phyloP scores from a whole-genome alignment of 2,113 vertebrate genomes.

The Turnix velox region DNA sequence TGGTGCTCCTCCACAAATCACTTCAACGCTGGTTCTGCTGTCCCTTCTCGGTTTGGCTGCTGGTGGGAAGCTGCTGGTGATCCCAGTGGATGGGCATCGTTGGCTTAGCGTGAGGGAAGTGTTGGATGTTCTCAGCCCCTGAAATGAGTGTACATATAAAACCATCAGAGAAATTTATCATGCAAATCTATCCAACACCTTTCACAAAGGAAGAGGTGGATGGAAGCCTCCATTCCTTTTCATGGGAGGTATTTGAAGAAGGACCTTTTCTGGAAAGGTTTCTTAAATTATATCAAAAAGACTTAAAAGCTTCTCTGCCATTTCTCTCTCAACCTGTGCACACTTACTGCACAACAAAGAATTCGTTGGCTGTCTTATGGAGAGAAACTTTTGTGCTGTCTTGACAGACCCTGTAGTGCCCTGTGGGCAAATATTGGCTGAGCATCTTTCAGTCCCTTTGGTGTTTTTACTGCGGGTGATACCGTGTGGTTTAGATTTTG shows the following conservation, averaged over 20 bases:
- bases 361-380: constrained; percentile 66
- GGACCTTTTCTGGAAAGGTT: constrained; percentile 62
- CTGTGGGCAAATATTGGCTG: constrained; percentile 79
- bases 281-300: neutral
- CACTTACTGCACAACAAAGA: constrained; percentile 71
- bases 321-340: constrained; percentile 57
- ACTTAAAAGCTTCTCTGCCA: neutral
- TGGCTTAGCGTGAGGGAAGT: constrained; percentile 76
- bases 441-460: constrained; percentile 72
- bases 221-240: neutral
- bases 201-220: constrained; percentile 45
- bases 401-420: constrained; percentile 83
- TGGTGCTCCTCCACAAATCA: accelerated
- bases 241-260: neutral
- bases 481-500: constrained; percentile 73
- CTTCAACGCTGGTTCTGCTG: neutral
- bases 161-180: constrained; percentile 58
- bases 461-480: constrained; percentile 73
- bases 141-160: constrained; percentile 67
- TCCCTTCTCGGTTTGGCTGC: neutral
- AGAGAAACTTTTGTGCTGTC: constrained; percentile 67
- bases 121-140: constrained; percentile 71
- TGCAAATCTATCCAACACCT: constrained; percentile 64
- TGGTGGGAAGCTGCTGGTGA: constrained; percentile 76
- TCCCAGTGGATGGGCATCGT: constrained; percentile 81